Evolutionary conservation across 2,888 invertebrate species (phyloP), one percentile per base, ranked within the genome.

Genomic region (Drosophila multiciliata): DNA sequence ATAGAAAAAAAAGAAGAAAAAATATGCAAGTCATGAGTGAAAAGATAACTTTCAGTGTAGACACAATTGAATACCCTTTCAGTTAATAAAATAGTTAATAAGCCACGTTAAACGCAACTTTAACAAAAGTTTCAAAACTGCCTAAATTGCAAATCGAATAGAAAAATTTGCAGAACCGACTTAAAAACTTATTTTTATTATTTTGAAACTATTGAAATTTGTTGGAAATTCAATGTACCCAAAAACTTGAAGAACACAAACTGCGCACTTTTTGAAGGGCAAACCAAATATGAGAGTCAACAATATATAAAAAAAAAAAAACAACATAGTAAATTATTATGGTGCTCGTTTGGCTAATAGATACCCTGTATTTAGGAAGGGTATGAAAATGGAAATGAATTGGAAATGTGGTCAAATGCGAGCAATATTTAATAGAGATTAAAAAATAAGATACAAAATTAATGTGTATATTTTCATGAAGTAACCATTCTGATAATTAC

Each of bases 181-280:
- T 42, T 12, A 7, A 12, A 20, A 6, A 20, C 12, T 20, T 20
- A 42, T 12, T 7, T 20, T 5, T 42, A 3, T 2, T 23, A 23
- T 23, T 23, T 23, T 23, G 2, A 23, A 20, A 7, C 6, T 12
- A 42, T 42, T 15, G 1, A 0, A 7, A 8, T 12, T 12, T 8
- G 12, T 20, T 2, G 8, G 6, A 3, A 8, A 52, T 8, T 40
- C 11, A 12, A 23, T 12, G 53, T 66, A 36, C 17, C 33, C 20
- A 23, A 45, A 12, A 42, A 33, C 15, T 15, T 15, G 2, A 36
- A 49, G 33, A 59, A 33, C 36, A 17, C 11, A 11, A 71, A 61
- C 52, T 64, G 32, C 32, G 54, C 66, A 53, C 53, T 75, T 75
- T 78, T 29, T 49, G 23, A 72, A 66, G 66, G 53, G 3, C 45